Base-by-base conservation (phyloP, 2,113 vertebrate species). In the Bubalus kerabau region DNA sequence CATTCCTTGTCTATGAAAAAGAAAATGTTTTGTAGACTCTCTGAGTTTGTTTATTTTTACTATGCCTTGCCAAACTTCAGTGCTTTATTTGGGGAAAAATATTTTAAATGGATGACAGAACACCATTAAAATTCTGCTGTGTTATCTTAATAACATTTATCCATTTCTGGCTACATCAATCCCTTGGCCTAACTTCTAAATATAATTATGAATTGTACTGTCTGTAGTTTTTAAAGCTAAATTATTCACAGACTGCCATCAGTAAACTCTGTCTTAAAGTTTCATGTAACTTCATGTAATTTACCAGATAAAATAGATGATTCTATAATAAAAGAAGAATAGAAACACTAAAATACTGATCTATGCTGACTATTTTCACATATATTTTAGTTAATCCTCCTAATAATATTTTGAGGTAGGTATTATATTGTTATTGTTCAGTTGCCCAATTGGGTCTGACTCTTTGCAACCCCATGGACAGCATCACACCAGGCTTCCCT, bases 21-120 rank as follows among this genome's bases (percentile, higher is more conserved):
- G 2, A 84, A 91, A 86, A 90, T 56, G 40, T 88, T 94, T 95
- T 57, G 11, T 85, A 96, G 57, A 11, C 6, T 32, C 9, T 50
- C 62, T 95, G 28, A 64, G n/a, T 84, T 67, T 23, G 40, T 91
- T 90, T 97, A 86, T 62, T 97, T 96, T 96, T 40, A 94, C 19
- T 81, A 13, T 59, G 16, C 8, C 52, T 83, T 86, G 56, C 54
- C 54, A 92, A 97, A 54, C 40, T 74, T 87, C 28, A 56, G 23
- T 52, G 54, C 46, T 95, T 92, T 90, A 52, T 84, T 62, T 95
- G 28, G 43, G 24, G 80, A 17, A 48, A 52, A 91, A 83, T 17
- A 15, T 90, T 87, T 94, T 83, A 93, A 95, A 62, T 21, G n/a
- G 71, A 94, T 76, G 62, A 84, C 40, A 90, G 76, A 57, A 30